Evolutionary conservation across 2,888 invertebrate species (phyloP).

Genomic region (Drosophila kambysellisi): DNA sequence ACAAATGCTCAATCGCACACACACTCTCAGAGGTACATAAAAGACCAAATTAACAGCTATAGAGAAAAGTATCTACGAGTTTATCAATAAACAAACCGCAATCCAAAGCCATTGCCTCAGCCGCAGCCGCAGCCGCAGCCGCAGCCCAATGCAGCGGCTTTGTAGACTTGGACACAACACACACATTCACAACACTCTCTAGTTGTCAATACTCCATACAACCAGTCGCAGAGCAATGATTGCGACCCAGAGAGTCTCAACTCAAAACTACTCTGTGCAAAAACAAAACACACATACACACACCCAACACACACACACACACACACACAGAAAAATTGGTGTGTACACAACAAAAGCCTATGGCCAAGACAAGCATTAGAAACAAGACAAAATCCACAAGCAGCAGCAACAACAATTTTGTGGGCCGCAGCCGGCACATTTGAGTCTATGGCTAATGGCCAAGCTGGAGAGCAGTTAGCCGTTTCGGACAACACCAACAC

Average conservation of each 20-base stretch:
- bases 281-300: slow-evolving; percentile 22
- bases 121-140: slow-evolving; percentile 49
- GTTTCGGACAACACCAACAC: slow-evolving; percentile 41
- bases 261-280: slow-evolving; percentile 39
- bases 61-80: slow-evolving; percentile 69
- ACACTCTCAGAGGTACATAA: slow-evolving; percentile 51
- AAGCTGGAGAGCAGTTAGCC: slow-evolving; percentile 22
- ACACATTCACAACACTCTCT: slow-evolving; percentile 19
- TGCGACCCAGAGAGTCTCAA: slow-evolving; percentile 51
- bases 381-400: slow-evolving; percentile 61
- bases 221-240: slow-evolving; percentile 51
- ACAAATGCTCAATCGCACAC: slow-evolving; percentile 11
- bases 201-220: slow-evolving; percentile 49
- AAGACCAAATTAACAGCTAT: slow-evolving; percentile 81
- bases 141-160: slow-evolving; percentile 57
- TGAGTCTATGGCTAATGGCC: slow-evolving; percentile 30
- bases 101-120: slow-evolving; percentile 49
- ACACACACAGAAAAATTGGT: slow-evolving; percentile 7
- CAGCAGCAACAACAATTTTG: slow-evolving; percentile 27
- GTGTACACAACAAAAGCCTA: slow-evolving; percentile 34
- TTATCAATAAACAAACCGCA: slow-evolving; percentile 79
- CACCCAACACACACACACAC: background rate
- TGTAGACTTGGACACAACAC: slow-evolving; percentile 39
- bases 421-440: slow-evolving; percentile 54
- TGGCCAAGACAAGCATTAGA: slow-evolving; percentile 48